Evolutionary conservation across 1,140 invertebrate genomes (phyloP), one percentile per base, ranked within the genome.

Genomic region (Tetramorium simillimum): DNA sequence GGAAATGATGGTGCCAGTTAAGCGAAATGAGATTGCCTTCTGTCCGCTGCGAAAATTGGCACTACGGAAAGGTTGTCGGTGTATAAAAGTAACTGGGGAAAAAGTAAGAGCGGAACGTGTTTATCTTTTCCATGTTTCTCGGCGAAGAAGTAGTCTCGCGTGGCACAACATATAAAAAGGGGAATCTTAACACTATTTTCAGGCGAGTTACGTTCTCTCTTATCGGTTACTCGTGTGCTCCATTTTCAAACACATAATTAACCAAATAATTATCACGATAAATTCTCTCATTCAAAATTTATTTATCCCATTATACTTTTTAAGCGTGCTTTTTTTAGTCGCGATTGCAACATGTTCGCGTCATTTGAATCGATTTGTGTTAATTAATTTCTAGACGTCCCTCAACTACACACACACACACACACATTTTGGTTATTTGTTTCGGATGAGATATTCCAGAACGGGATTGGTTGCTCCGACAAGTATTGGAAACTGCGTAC

Each of bases 11-110:
- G 53, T 40, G 53, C 53, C 69, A 58, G 80, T 84, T 84, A 84
- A 75, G 49, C 80, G 80, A 53, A 84, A 82, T 82, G 80, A 69
- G 67, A 84, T 84, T 84, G 69, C 77, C 37, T 33, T 58, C 40
- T 40, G 53, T 10, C 40, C 21, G 40, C 18, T 18, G 69, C 69
- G 43, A 84, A 84, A 84, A 84, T 84, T 75, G 80, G 58, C 69
- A 21, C 65, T 81, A 28, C 78, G 24, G 40, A 60, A 43, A 75
- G 53, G 24, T 60, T 46, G 80, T 60, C 43, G 40, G 69, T n/a
- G 24, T 75, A 33, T n/a, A 33, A 84, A 62, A 37, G 80, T 73
- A 73, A 73, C 18, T 40, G 67, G 60, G 60, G 51, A 46, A 58
- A 84, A 84, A 60, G 46, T 60, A 73, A 46, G 24, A 43, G 18